phyloP scores from a whole-genome alignment of 2,113 vertebrate species.

The Psammodynastes pulverulentus region DNA sequence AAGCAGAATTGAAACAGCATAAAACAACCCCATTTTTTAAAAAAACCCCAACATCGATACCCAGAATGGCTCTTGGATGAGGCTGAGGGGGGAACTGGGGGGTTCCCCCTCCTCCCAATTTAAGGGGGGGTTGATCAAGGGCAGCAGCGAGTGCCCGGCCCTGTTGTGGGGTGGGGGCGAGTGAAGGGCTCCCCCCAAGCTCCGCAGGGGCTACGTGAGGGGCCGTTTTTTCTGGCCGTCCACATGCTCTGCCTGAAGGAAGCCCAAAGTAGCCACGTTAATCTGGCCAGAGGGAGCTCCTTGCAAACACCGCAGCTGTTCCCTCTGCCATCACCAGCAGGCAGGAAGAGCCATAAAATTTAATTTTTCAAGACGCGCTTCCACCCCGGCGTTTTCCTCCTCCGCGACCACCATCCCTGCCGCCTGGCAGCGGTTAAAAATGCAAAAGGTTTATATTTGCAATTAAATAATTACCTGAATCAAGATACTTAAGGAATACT shows the following conservation, averaged over 20 bases:
- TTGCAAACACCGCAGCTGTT: constrained; percentile 6
- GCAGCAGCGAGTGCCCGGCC: background rate
- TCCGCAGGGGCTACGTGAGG: accelerated
- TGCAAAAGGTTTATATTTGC: constrained; percentile 42
- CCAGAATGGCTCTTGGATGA: background rate
- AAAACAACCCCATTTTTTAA: background rate
- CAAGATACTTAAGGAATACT: constrained; percentile 27
- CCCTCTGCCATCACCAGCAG: background rate
- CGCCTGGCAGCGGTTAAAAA: constrained; percentile 33
- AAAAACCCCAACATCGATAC: background rate
- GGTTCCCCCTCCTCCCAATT: background rate
- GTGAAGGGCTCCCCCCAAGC: background rate
- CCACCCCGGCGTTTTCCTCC: constrained; percentile 22
- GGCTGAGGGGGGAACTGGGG: background rate
- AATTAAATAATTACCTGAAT: constrained; percentile 32
- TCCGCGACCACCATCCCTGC: background rate
- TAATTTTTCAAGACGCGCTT: background rate
- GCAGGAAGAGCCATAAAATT: constrained; percentile 15
- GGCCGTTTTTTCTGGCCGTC: background rate
- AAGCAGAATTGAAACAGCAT: background rate
- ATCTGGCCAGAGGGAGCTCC: constrained; percentile 2
- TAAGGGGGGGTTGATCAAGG: background rate
- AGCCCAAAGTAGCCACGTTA: background rate
- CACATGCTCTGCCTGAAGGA: background rate
- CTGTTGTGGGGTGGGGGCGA: background rate